Evolutionary conservation across 2,113 vertebrate genomes (phyloP).

Genomic region (Recurvirostra avosetta): DNA sequence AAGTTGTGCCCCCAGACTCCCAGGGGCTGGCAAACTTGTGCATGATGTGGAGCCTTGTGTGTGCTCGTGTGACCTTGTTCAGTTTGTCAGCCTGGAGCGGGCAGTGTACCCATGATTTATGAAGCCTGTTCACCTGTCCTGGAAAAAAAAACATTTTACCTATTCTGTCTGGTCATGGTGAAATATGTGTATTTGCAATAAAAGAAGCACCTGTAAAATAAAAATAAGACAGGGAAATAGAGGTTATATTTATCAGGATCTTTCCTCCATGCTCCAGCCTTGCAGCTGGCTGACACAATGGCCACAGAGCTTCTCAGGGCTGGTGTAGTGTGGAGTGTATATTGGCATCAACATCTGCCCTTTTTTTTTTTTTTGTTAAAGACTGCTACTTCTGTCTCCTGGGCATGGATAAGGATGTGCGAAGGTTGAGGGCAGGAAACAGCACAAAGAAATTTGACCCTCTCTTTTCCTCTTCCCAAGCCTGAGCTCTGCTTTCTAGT

Average conservation of each 20-base stretch:
- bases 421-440: neutral
- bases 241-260: neutral
- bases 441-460: neutral
- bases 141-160: neutral
- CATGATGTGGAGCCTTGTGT: neutral
- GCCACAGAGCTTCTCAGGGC: neutral
- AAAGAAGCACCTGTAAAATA: neutral
- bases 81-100: neutral
- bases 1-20: neutral
- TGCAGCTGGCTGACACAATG: neutral
- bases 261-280: neutral
- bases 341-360: neutral
- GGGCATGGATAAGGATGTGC: neutral
- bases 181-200: neutral
- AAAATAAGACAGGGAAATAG: neutral
- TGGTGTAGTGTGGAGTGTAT: neutral
- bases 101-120: neutral
- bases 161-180: neutral
- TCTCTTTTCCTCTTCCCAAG: neutral
- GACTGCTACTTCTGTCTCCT: neutral
- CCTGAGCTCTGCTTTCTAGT: neutral
- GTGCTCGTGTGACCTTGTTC: neutral
- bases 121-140: neutral
- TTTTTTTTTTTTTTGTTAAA: neutral
- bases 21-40: neutral